phyloP scores from a whole-genome alignment of 2,797 vertebrate genomes.

The Eidolon dupreanum region DNA sequence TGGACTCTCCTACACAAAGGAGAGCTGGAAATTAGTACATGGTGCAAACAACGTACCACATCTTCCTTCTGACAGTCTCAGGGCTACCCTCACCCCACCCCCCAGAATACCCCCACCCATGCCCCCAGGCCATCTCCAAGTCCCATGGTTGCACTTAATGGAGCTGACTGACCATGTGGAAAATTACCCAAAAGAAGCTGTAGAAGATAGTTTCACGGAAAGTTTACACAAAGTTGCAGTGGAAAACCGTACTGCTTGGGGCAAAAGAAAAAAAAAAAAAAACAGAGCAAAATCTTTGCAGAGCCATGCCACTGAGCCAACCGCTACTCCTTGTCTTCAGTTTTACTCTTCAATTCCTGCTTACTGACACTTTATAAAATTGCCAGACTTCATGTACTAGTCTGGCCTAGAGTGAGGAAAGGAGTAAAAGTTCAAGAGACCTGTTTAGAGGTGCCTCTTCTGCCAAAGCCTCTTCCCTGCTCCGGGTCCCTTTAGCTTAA shows the following conservation, averaged over 20 bases:
- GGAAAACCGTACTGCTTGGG: not conserved
- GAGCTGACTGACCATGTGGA: not conserved
- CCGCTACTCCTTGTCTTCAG: not conserved
- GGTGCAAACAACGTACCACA: not conserved
- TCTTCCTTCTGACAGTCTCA: too few species aligned
- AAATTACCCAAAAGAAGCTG: not conserved
- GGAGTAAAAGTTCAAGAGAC: not conserved
- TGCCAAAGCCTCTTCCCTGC: not conserved
- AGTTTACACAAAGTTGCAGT: slow-evolving; percentile 26
- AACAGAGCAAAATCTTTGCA: not conserved
- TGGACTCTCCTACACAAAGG: not conserved
- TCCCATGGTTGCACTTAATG: not conserved
- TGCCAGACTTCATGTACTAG: not conserved
- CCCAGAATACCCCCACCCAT: not conserved
- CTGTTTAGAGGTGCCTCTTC: not conserved
- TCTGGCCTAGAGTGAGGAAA: not conserved
- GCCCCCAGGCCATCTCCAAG: not conserved
- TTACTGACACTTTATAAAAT: not conserved
- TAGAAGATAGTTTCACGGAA: not conserved
- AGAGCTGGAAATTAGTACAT: not conserved
- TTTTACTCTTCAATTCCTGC: not conserved
- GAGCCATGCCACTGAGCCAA: not conserved
- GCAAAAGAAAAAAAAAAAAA: not conserved
- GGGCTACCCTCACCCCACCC: not conserved
- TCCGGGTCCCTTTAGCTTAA: not conserved